These are phyloP conservation scores for Neoascia interrupta DNA, from an alignment of 2,888 invertebrate species.

Conservation along the genomic window DNA sequence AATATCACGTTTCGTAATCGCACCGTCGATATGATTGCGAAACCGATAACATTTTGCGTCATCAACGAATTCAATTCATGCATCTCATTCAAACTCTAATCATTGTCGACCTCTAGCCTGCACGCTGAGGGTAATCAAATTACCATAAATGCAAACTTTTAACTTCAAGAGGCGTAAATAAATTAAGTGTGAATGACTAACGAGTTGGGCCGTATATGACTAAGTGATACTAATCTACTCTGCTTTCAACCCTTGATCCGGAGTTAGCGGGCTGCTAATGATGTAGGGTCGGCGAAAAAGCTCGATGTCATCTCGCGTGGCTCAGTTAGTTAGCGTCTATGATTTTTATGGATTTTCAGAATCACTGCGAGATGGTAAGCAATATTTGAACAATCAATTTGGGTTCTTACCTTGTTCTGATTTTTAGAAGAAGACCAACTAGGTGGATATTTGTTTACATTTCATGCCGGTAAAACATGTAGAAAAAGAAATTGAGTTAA, in stretches of 20 bases:
- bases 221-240: too few species aligned
- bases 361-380: background rate
- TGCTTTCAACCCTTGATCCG: slow-evolving; percentile 34
- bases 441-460: background rate
- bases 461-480: too few species aligned
- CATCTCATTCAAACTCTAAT: slow-evolving; percentile 3
- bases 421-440: too few species aligned
- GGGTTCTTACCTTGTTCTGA: slow-evolving; percentile 32
- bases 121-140: slow-evolving; percentile 6
- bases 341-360: slow-evolving; percentile 5
- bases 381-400: slow-evolving; percentile 39
- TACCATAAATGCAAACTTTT: slow-evolving; percentile 2
- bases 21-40: too few species aligned
- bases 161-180: slow-evolving; percentile 31
- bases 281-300: too few species aligned
- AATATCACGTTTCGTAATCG: slow-evolving; percentile 20
- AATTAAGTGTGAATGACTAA: slow-evolving; percentile 28
- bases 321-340: background rate
- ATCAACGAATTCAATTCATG: background rate
- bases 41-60: slow-evolving; percentile 33
- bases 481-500: too few species aligned
- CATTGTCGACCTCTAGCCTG: slow-evolving; percentile 36
- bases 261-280: too few species aligned
- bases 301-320: too few species aligned
- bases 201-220: background rate